Evolutionary conservation across 1,140 invertebrate genomes (phyloP), one percentile per base, ranked within the genome.

Genomic region (Stratiolaelaps scimitus): DNA sequence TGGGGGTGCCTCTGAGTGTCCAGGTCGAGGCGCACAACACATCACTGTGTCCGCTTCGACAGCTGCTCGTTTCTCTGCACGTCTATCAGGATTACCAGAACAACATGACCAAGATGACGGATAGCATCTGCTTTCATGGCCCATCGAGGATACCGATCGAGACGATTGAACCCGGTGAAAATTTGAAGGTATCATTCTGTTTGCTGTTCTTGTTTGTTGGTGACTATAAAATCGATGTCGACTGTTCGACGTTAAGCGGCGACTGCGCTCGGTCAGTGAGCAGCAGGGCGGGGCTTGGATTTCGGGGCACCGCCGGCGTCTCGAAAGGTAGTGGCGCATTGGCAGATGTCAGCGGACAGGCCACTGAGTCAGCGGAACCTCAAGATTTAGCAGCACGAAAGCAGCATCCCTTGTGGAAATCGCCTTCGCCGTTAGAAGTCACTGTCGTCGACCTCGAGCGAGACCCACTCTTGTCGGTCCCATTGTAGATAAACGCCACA

Each of bases 151-250:
- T 48, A 20, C 47, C 47, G 4, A 48, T 48, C 4, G 47, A 48
- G 19, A 48, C 19, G 19, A 48, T 48, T 28, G 47, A 48, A 28
- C 47, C 47, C 19, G 47, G 47, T 48, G 19, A 48, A 28, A 48
- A 48, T 6, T 4, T 48, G 7, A 48, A 48, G 4, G 47, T 48
- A 28, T 48, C 47, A 15, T 48, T 48, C 47, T 48, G 47, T 48
- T 28, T 48, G 47, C 15, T 48, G 15, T 48, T 48, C 26, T 15
- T 48, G 4, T 48, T 48, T 15, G 47, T 48, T 48, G 47, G 47
- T 7, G 47, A 48, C 15, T 48, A 48, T 15, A 48, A 48, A 48
- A 48, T 48, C 47, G 47, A 48, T 48, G 47, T 48, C 47, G 47
- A 48, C 47, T 48, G 47, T 15, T 48, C 47, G 4, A 48, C 47